A percentile compares a stretch with the other conserved stretches of the same genome.
Evolutionary conservation across 2,888 invertebrate species (phyloP).

Genomic region (Tryphoninae sp.): DNA sequence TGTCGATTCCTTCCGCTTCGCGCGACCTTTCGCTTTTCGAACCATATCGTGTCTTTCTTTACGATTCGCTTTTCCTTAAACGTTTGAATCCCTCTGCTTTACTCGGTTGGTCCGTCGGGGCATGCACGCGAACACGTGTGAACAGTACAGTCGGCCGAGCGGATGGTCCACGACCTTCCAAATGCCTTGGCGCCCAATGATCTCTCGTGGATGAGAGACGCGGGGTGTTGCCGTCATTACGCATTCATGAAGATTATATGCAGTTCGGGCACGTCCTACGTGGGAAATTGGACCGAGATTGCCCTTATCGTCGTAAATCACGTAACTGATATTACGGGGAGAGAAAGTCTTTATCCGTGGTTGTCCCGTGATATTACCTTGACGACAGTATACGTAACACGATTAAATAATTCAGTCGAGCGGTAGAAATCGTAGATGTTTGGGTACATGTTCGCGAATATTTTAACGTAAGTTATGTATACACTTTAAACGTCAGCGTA

Average conservation of each 20-base stretch:
- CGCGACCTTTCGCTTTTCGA: not conserved
- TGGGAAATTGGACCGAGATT: constrained; percentile 76
- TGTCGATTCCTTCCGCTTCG: constrained; percentile 41
- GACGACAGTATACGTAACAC: not conserved
- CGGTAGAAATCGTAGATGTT: not conserved
- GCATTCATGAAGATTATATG: constrained; percentile 77
- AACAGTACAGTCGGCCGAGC: not conserved
- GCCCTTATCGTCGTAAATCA: constrained; percentile 75
- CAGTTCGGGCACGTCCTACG: constrained; percentile 74
- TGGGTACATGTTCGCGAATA: not conserved
- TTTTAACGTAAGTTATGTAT: not conserved
- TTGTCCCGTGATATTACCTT: not conserved
- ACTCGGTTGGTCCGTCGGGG: constrained; percentile 42
- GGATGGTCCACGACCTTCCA: constrained; percentile 48
- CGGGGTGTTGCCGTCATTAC: constrained; percentile 68
- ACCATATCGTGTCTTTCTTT: constrained; percentile 8
- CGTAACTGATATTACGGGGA: constrained; percentile 69
- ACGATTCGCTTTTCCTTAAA: constrained; percentile 1
- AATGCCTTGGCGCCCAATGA: constrained; percentile 45
- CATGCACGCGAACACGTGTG: constrained; percentile 20
- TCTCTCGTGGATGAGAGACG: constrained; percentile 45
- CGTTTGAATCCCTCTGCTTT: constrained; percentile 10
- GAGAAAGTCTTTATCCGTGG: not conserved
- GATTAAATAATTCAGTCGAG: not conserved
- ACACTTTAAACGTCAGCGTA: too few relatives aligned